Conservation (phyloP, 2,113 vertebrate genomes). For the Phalacrocorax brasilianus region DNA sequence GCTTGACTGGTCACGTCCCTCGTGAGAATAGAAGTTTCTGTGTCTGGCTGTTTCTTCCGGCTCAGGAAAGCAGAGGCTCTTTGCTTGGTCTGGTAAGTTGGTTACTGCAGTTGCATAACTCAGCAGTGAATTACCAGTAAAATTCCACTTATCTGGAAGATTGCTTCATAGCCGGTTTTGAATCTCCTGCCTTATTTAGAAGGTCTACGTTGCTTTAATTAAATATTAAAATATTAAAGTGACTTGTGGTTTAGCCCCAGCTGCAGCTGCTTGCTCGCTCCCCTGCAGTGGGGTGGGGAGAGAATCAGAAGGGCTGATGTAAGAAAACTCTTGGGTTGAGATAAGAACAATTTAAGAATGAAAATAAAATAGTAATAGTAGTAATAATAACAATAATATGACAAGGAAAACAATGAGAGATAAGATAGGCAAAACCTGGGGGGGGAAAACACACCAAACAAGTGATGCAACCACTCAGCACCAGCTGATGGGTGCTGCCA, state of each 20-base stretch:
- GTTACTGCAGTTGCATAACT: not conserved
- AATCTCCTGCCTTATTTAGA: slow-evolving; percentile 23
- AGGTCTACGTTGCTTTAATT: slow-evolving; percentile 19
- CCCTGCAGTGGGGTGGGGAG: no score
- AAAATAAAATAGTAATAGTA: no score
- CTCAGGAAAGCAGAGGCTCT: not conserved
- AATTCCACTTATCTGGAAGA: not conserved
- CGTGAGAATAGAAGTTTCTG: not conserved
- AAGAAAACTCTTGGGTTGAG: no score
- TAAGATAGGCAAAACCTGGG: no score
- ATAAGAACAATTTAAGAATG: no score
- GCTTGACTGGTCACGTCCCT: not conserved
- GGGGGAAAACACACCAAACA: no score
- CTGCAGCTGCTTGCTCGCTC: no score
- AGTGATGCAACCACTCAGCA: no score
- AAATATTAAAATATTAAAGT: slow-evolving; percentile 9
- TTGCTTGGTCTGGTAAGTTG: not conserved
- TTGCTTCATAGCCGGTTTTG: not conserved
- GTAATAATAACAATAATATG: no score
- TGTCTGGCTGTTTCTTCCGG: not conserved
- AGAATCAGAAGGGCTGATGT: no score
- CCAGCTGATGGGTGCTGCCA: no score
- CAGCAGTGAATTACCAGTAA: not conserved
- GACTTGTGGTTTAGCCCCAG: not conserved
- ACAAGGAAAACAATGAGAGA: no score